Base-by-base conservation (phyloP, 2,797 vertebrate species). In the Ptychobarbus kaznakovi region DNA sequence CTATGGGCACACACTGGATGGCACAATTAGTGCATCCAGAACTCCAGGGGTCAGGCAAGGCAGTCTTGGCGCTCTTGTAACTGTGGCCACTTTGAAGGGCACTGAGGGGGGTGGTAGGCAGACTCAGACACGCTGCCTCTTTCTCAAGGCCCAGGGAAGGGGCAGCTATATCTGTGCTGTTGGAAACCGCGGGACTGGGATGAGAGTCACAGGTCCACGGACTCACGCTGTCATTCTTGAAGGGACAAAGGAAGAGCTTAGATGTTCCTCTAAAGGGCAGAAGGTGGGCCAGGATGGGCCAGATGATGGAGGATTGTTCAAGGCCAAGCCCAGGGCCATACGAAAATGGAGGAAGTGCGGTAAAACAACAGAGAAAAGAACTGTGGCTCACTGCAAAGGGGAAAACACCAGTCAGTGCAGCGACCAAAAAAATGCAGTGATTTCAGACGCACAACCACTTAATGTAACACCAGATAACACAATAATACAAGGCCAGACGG, bases 341-440 rank as follows among this genome's bases (percentile, higher is more conserved):
- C 90, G 94, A 87, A 94, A 94, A 81, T 96, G 95, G 95, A 94
- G 95, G 90, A 96, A 94, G 88, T 94, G 94, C 16, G 87, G 91
- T 3, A 91, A 92, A 22, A 53, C 89, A 25, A 89, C 74, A 0
- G 82, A 85, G 65, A 92, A 93, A 82, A 92, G 89, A 82, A 32
- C 84, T 32, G 77, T 86, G 61, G 70, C 44, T 51, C 89, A 89
- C 65, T 88, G 88, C 70, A 84, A 89, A 81, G 84, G 89, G 70
- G 87, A 85, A 7, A 69, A 80, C 2, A 77, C 56, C 18, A 75
- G 74, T 69, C 46, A 18, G 4, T 74, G 56, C 82, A 25, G 65
- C 11, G 76, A 53, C 38, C 63, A 76, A 77, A 72, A 49, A 9
- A 66, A 83, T 13, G 51, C 79, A 46, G 63, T 63, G 32, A 72